These are phyloP conservation scores for Rousettus madagascariensis DNA, from an alignment of 2,797 vertebrate species.

Conservation along the genomic window DNA sequence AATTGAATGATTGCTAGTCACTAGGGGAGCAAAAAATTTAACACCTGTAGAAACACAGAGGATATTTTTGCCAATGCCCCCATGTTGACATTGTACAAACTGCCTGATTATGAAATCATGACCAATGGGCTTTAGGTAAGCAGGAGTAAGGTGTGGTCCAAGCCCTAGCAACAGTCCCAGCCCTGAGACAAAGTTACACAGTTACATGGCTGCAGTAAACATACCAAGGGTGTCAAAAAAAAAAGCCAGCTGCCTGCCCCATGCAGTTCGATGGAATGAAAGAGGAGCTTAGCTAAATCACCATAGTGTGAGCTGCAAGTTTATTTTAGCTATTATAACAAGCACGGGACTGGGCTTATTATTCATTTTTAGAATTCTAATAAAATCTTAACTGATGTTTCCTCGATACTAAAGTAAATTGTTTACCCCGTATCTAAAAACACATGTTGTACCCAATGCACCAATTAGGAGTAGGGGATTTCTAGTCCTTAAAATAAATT, in stretches of 20 bases:
- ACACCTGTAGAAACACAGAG: slow-evolving; percentile 84
- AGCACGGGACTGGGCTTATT: slow-evolving; percentile 75
- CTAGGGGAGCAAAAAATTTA: slow-evolving; percentile 79
- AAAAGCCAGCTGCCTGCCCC: slow-evolving; percentile 75
- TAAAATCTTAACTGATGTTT: slow-evolving; percentile 77
- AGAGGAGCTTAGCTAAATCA: slow-evolving; percentile 76
- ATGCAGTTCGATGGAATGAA: slow-evolving; percentile 65
- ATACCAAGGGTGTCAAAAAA: slow-evolving; percentile 71
- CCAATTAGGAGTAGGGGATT: slow-evolving; percentile 54
- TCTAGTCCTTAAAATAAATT: slow-evolving; percentile 74
- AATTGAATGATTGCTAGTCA: slow-evolving; percentile 79
- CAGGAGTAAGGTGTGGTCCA: slow-evolving; percentile 68
- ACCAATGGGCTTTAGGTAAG: slow-evolving; percentile 75
- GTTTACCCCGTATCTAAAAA: slow-evolving; percentile 82
- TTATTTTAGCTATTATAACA: slow-evolving; percentile 82
- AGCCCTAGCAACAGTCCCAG: slow-evolving; percentile 74
- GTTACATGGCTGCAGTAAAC: slow-evolving; percentile 78
- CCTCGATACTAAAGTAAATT: slow-evolving; percentile 77
- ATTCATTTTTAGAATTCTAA: slow-evolving; percentile 78
- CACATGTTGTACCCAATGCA: background rate
- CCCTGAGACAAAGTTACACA: slow-evolving; percentile 74
- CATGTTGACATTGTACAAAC: slow-evolving; percentile 57
- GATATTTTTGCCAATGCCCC: slow-evolving; percentile 63
- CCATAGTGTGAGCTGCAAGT: slow-evolving; percentile 64
- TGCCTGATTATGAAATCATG: slow-evolving; percentile 63